Conservation (phyloP, 1,140 invertebrate species). For the Aphis craccivora region DNA sequence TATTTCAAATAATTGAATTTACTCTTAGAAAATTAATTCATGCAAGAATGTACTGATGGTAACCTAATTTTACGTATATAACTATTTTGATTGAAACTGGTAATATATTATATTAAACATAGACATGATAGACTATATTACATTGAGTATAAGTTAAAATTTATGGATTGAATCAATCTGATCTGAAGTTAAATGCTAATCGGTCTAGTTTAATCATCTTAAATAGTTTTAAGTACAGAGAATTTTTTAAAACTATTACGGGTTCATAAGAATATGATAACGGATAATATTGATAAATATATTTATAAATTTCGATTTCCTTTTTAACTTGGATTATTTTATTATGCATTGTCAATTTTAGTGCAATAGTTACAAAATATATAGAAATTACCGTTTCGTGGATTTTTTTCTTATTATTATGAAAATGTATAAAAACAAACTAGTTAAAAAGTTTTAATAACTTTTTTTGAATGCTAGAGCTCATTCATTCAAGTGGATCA, state of each 20-base stretch:
- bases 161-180: too few relatives aligned
- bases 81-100: too few relatives aligned
- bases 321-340: neutral
- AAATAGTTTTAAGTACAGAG: neutral
- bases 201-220: neutral
- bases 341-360: neutral
- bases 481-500: neutral
- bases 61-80: too few relatives aligned
- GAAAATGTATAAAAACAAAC: neutral
- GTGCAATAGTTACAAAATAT: neutral
- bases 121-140: too few relatives aligned
- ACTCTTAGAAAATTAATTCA: too few relatives aligned
- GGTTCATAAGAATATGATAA: neutral
- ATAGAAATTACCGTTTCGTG: neutral
- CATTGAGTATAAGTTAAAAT: too few relatives aligned
- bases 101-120: too few relatives aligned
- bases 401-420: neutral
- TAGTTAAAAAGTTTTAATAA: neutral
- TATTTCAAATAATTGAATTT: neutral
- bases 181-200: too few relatives aligned
- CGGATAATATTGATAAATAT: neutral
- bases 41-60: too few relatives aligned
- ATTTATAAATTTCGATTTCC: neutral
- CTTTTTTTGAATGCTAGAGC: neutral
- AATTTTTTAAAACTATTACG: neutral